Evolutionary conservation across 2,113 vertebrate genomes (phyloP).

Genomic region (Aepyceros melampus): DNA sequence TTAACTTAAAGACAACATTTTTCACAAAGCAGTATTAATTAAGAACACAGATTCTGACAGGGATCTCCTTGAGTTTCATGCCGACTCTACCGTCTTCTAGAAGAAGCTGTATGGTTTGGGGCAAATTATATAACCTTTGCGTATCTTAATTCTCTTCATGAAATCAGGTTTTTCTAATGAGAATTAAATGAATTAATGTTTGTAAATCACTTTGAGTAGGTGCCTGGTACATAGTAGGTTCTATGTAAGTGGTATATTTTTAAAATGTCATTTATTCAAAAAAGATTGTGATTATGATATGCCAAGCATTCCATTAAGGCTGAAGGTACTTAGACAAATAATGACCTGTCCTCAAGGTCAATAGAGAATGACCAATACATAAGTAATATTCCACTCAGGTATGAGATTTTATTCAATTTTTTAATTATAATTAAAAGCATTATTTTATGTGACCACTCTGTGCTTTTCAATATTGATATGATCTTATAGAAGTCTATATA

Average conservation of each 20-base stretch:
- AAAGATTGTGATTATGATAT: conserved; percentile 1
- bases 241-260: conserved; percentile 32
- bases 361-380: not conserved
- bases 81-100: not conserved
- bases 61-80: not conserved
- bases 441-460: not conserved
- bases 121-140: conserved; percentile 12
- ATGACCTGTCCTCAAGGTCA: not conserved
- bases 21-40: not conserved
- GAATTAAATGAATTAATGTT: conserved; percentile 13
- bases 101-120: not conserved
- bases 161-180: not conserved
- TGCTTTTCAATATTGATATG: conserved; percentile 9
- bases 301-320: not conserved
- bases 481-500: not conserved
- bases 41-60: not conserved
- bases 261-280: conserved; percentile 33
- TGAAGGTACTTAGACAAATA: not conserved
- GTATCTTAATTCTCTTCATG: not conserved
- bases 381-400: not conserved
- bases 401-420: not conserved
- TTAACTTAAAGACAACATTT: not conserved
- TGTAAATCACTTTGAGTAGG: not conserved
- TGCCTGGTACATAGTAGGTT: not conserved
- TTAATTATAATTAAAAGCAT: conserved; percentile 39